A percentile compares a stretch with the other conserved stretches of the same genome.
Conservation (phyloP, 2,113 vertebrate species). For the Podilymbus podiceps region DNA sequence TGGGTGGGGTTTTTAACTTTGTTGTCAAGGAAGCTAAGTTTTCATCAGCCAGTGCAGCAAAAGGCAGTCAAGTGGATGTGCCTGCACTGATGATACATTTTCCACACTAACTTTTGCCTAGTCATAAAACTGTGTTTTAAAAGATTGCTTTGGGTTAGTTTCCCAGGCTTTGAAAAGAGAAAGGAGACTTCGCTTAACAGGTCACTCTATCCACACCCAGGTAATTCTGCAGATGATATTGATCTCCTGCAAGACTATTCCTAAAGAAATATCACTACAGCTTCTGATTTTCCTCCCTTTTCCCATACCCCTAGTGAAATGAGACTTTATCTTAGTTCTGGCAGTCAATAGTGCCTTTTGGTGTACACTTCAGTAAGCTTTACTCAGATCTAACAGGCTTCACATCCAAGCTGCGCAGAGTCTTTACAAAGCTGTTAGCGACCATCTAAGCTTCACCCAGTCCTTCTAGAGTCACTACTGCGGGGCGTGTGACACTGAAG, state of each 20-base stretch:
- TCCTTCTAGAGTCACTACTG: not conserved
- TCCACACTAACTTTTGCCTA: not conserved
- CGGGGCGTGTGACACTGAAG: not conserved
- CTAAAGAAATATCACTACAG: not conserved
- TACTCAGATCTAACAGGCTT: not conserved
- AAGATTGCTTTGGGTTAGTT: not conserved
- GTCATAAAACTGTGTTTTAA: not conserved
- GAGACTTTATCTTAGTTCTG: not conserved
- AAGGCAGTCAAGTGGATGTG: not conserved
- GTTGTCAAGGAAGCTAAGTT: not conserved
- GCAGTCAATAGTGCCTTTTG: not conserved
- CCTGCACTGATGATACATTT: not conserved
- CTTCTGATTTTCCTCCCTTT: not conserved
- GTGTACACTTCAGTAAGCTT: not conserved
- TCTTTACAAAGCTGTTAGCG: not conserved
- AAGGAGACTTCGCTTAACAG: not conserved
- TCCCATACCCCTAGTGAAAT: not conserved
- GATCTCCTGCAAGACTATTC: not conserved
- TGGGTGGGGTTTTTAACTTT: not conserved
- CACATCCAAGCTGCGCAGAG: not conserved
- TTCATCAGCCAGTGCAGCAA: not conserved
- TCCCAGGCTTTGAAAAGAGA: not conserved
- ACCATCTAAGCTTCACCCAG: not conserved
- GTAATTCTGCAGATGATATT: not conserved
- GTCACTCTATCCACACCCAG: not conserved